Base-by-base conservation (phyloP, 2,888 invertebrate genomes). In the Leptothorax acervorum region DNA sequence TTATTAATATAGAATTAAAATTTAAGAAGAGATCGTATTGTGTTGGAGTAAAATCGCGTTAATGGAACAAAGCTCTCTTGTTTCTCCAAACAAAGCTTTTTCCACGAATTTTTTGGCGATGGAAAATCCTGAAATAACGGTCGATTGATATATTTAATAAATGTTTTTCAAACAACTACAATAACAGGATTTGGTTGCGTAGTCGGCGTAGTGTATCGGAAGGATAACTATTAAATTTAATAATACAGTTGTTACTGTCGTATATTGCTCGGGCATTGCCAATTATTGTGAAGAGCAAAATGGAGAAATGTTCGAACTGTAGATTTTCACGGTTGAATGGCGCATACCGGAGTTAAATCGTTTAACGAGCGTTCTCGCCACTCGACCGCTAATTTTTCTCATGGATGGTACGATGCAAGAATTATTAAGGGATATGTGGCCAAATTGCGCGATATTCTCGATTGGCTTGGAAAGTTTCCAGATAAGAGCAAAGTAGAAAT, bases 401-500 rank as follows among this genome's bases (percentile, higher is more conserved):
- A 28, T 81, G 48, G 39, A 55, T 55, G 83, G 60, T 51, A 75
- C 51, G 55, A 65, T 68, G 48, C 12, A 74, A 66, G 66, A 74
- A 57, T 84, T 84, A 82, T 82, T 35, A 82, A 74, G 65, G 5
- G 42, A 74, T 65, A 51, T 45, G 42, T 76, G 28, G 63, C 63
- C 39, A 74, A 81, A 62, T 74, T 70, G 73, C 81, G 55, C 55
- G 65, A 71, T 82, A 82, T 74, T 66, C 28, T 12, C 60, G 42
- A 82, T 68, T 74, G 68, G 66, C 65, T 63, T 60, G 78, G 83
- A 48, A 85, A 75, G 31, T 71, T 75, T 48, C 48, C 53, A 62
- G 68, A 12, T 84, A 73, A 68, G 78, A 74, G 83, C 75, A 82
- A 81, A 31, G 78, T 57, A 76, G 84, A 88, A 84, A 84, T 45